Conservation (phyloP, 2,888 invertebrate genomes). For the Strigamia transsilvanica region DNA sequence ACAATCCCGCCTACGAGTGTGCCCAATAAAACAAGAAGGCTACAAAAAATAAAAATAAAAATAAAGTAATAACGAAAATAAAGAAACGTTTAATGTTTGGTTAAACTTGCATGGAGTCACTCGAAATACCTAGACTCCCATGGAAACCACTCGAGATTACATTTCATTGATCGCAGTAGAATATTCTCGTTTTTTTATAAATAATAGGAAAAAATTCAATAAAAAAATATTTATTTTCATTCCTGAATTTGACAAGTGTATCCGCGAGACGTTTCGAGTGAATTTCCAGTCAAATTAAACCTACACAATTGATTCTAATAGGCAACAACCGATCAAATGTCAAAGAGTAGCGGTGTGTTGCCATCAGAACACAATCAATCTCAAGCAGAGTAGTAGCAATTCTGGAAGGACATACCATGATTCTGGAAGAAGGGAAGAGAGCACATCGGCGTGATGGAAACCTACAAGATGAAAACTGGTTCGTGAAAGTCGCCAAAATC, state of each 20-base stretch:
- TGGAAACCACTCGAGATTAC: neutral
- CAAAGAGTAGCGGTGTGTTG: neutral
- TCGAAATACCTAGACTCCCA: slow-evolving; percentile 57
- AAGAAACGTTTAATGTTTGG: neutral
- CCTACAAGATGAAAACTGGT: slow-evolving; percentile 60
- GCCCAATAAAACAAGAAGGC: slow-evolving; percentile 67
- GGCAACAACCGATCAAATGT: slow-evolving; percentile 9
- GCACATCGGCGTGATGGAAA: slow-evolving; percentile 64
- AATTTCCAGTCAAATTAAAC: slow-evolving; percentile 1
- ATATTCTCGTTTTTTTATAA: too few relatives aligned
- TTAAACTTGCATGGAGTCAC: slow-evolving; percentile 63
- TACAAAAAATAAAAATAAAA: slow-evolving; percentile 60
- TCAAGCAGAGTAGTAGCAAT: neutral
- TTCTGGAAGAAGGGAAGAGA: slow-evolving; percentile 61
- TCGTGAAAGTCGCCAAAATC: slow-evolving; percentile 26
- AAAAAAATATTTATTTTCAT: neutral
- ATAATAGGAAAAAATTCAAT: too few relatives aligned
- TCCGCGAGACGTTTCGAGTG: neutral
- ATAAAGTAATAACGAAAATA: slow-evolving; percentile 34
- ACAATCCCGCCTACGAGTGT: slow-evolving; percentile 65
- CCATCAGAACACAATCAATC: slow-evolving; percentile 18
- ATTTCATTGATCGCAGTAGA: neutral
- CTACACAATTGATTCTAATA: neutral
- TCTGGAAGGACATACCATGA: slow-evolving; percentile 60
- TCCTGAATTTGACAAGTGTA: neutral